Evolutionary conservation across 2,113 vertebrate genomes (phyloP).

Genomic region (Chinchilla lanigera): DNA sequence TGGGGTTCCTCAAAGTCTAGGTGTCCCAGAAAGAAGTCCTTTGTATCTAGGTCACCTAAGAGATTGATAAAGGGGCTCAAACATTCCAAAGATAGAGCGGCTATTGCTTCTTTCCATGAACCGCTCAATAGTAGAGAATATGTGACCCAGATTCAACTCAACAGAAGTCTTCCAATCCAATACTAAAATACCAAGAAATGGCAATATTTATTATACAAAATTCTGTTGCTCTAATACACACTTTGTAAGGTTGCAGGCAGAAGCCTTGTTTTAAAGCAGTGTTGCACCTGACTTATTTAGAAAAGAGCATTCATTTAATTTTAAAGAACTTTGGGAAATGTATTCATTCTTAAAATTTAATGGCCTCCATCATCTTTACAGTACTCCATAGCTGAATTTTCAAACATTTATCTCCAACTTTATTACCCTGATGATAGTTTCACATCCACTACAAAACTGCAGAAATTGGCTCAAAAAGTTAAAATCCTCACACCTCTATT

Average conservation of each 20-base stretch:
- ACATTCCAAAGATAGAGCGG: constrained; percentile 56
- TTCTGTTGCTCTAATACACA: not conserved
- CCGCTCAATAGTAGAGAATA: not conserved
- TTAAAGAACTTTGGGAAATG: not conserved
- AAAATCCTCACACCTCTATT: not conserved
- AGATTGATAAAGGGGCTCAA: constrained; percentile 58
- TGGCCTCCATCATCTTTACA: not conserved
- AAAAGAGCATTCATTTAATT: not conserved
- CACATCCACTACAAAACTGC: not conserved
- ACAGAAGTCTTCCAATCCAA: not conserved
- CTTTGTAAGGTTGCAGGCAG: not conserved
- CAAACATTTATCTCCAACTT: not conserved
- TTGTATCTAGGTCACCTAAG: constrained; percentile 68
- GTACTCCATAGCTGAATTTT: not conserved
- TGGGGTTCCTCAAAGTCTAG: constrained; percentile 74
- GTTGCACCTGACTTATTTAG: not conserved
- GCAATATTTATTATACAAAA: not conserved
- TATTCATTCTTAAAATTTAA: not conserved
- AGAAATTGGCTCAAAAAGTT: not conserved
- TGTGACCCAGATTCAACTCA: constrained; percentile 63
- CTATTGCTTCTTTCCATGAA: constrained; percentile 48
- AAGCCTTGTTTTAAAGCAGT: not conserved
- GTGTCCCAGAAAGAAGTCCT: constrained; percentile 65
- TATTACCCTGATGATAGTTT: not conserved
- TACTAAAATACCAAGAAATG: not conserved